Base-by-base conservation (phyloP, 2,888 invertebrate genomes). In the Nineta flava region DNA sequence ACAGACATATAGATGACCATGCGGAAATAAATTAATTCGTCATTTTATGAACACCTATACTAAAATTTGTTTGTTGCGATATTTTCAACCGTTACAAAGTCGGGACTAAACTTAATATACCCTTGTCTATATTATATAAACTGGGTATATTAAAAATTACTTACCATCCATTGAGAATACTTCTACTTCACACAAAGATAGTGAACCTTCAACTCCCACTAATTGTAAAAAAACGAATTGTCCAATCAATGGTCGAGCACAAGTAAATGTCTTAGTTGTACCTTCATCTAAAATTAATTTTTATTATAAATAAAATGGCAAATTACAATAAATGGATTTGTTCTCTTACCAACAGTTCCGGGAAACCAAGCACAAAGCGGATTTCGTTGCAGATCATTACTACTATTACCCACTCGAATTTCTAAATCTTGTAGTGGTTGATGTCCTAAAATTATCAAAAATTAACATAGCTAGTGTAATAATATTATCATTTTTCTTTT, bases 331-430 rank as follows among this genome's bases (percentile, higher is more conserved):
- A 41, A 31, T 13, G 48, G 40, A 51, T 48, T 45, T 16, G 48
- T n/a, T n/a, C n/a, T 67, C 75, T 73, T 62, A 84, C 83, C 82
- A 52, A 90, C 79, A 7, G 90, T 88, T 51, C 91, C 91, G 2
- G 92, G 92, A 65, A 88, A 90, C 92, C 92, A 93, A 21, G 92
- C 90, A 62, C 92, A 93, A 0, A 93, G 70, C 13, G 91, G 90
- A 69, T 92, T 93, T 52, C 87, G 75, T 63, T 91, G 90, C 47
- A 91, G 68, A 59, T 88, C 87, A 1, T 77, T 77, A 60, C 88
- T 91, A 66, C 88, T 90, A 65, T 92, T 92, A 16, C 92, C 92
- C n/a, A 90, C 88, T 49, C 88, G 72, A 53, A 90, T 87, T 70
- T 92, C 91, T 49, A 92, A 69, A 63, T 91, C 91, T 65, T 88